Evolutionary conservation across 2,888 invertebrate genomes (phyloP), one percentile per base, ranked within the genome.

Genomic region (Eurytoma adleriae): DNA sequence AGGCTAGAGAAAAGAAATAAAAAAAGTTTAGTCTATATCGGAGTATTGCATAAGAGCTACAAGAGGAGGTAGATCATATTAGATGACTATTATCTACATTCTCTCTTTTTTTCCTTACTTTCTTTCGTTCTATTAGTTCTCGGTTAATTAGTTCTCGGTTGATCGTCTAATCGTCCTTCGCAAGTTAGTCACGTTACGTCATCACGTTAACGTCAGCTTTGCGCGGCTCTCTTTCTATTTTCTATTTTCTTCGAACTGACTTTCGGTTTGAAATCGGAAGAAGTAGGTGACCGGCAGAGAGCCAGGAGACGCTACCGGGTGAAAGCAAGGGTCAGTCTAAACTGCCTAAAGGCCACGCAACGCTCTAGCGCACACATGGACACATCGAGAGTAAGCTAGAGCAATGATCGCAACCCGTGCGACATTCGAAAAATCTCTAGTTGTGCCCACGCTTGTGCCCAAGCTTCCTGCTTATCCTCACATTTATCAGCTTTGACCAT

Each of bases 251-350:
- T 40, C 40, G 40, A 7, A 40, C 40, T 40, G 40, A 4, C 7
- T 40, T n/a, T n/a, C n/a, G 50, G 3, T 30, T 62, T n/a, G 40
- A 30, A 2, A 16, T 7, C 16, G 16, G 62, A 54, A 80, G 74
- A 84, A 84, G 84, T 85, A 84, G 85, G 85, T 85, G 85, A 85
- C 83, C 85, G 80, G 73, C 52, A 79, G 82, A 83, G 30, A 30
- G 54, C 54, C 18, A 16, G 59, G 61, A n/a, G 83, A 84, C 83
- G 84, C 85, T 86, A 85, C 84, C 85, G 85, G 85, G 85, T 84
- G 85, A 86, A 86, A 86, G 86, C 84, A 83, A 61, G 83, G 85
- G 85, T 85, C 85, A 85, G 81, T 84, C 40, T 7, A 0, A 7
- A 0, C 4, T 1, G 40, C 7, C 79, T 82, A 84, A 83, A 85